Evolutionary conservation across 2,113 vertebrate species (phyloP).

Genomic region (Pseudonaja textilis): DNA sequence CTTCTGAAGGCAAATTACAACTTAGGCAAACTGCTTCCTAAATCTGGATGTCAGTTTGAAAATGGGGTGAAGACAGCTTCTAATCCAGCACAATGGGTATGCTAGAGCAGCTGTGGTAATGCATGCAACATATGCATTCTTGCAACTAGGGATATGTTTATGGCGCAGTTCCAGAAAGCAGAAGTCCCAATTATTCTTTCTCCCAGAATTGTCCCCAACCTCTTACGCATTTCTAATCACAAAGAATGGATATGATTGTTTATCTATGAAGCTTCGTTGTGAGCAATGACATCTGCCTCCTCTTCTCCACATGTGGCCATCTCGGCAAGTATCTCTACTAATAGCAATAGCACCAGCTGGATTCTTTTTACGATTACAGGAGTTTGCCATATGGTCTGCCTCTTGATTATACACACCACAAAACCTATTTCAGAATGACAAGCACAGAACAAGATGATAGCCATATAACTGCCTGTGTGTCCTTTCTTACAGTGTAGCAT

Average conservation of each 20-base stretch:
- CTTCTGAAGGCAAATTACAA: not conserved
- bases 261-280: not conserved
- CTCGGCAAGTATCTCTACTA: not conserved
- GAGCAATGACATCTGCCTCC: not conserved
- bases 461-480: conserved; percentile 41
- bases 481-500: conserved; percentile 32
- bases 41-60: not conserved
- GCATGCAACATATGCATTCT: not conserved
- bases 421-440: conserved; percentile 40
- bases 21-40: not conserved
- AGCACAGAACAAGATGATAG: conserved; percentile 58
- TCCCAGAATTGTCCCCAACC: not conserved
- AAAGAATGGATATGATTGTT: fast-evolving
- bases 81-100: not conserved
- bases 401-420: conserved; percentile 31
- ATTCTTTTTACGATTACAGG: conserved; percentile 9
- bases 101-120: not conserved
- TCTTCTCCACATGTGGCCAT: not conserved
- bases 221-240: not conserved
- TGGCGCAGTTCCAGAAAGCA: not conserved
- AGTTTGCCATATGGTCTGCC: conserved; percentile 39
- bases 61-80: not conserved
- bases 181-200: not conserved
- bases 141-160: not conserved
- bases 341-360: conserved; percentile 29